Conservation (phyloP, 1,140 invertebrate species). For the Drosophila miranda region DNA sequence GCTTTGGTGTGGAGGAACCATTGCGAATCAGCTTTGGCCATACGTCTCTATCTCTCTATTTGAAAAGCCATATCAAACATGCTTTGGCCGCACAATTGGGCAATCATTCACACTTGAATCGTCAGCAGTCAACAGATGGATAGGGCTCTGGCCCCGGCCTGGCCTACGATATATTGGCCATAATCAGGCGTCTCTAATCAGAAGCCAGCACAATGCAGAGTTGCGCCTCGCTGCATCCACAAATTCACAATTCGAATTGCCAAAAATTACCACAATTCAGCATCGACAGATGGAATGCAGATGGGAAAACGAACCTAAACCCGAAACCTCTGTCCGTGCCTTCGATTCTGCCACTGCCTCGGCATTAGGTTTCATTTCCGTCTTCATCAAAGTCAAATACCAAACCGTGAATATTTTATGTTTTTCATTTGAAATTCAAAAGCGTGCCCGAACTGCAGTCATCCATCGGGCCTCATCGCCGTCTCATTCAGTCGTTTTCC, state of each 20-base stretch:
- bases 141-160: constrained; percentile 13
- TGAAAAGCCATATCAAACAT: constrained; percentile 13
- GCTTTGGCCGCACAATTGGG: constrained; percentile 44
- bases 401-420: constrained; percentile 72
- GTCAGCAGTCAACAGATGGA: constrained; percentile 32
- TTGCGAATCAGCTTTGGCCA: too few species aligned
- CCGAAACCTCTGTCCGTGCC: background rate
- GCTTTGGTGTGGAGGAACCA: background rate
- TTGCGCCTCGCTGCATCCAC: constrained; percentile 35
- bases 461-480: background rate
- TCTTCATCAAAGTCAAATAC: constrained; percentile 63
- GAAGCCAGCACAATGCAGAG: constrained; percentile 34
- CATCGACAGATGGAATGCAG: constrained; percentile 27
- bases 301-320: background rate
- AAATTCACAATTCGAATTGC: constrained; percentile 40
- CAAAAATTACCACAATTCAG: constrained; percentile 58
- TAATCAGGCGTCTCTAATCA: constrained; percentile 71
- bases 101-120: constrained; percentile 65
- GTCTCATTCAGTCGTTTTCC: constrained; percentile 29
- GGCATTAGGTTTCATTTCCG: constrained; percentile 31
- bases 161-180: constrained; percentile 49
- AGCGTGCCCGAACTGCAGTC: constrained; percentile 43
- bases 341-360: constrained; percentile 8
- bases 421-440: constrained; percentile 75
- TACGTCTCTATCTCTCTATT: background rate